These are phyloP conservation scores for Thamnophis elegans DNA, from an alignment of 2,797 vertebrate genomes.

Conservation along the genomic window DNA sequence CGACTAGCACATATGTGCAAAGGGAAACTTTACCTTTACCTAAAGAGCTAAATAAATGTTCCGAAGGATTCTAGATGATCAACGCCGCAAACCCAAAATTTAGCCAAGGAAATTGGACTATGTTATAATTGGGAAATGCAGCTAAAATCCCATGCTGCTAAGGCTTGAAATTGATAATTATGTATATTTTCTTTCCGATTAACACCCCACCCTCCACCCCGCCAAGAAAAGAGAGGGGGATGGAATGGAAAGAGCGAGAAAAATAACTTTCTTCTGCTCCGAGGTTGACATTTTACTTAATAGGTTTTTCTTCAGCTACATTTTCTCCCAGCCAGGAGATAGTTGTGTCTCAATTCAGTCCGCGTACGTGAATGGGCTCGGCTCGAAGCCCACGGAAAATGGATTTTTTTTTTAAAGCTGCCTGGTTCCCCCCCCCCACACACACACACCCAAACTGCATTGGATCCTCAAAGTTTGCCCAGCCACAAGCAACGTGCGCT, in stretches of 20 bases:
- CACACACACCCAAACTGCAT: too few species aligned
- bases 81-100: constrained; percentile 6
- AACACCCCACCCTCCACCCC: not conserved
- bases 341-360: constrained; percentile 51
- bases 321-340: constrained; percentile 49
- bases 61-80: not conserved
- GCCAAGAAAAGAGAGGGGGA: not conserved
- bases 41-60: too few species aligned
- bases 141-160: constrained; percentile 23
- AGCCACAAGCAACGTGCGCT: not conserved
- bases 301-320: constrained; percentile 51
- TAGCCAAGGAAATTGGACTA: constrained; percentile 34
- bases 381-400: constrained; percentile 16
- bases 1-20: too few species aligned
- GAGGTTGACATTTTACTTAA: constrained; percentile 49
- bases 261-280: constrained; percentile 20
- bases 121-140: constrained; percentile 42
- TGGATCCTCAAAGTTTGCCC: constrained; percentile 2
- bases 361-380: constrained; percentile 2
- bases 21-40: too few species aligned
- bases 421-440: constrained; percentile 10
- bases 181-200: not conserved
- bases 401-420: constrained; percentile 43
- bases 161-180: constrained; percentile 22
- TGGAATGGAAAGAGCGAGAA: not conserved